phyloP scores from a whole-genome alignment of 2,797 vertebrate genomes.

The Urosaurus nigricauda region DNA sequence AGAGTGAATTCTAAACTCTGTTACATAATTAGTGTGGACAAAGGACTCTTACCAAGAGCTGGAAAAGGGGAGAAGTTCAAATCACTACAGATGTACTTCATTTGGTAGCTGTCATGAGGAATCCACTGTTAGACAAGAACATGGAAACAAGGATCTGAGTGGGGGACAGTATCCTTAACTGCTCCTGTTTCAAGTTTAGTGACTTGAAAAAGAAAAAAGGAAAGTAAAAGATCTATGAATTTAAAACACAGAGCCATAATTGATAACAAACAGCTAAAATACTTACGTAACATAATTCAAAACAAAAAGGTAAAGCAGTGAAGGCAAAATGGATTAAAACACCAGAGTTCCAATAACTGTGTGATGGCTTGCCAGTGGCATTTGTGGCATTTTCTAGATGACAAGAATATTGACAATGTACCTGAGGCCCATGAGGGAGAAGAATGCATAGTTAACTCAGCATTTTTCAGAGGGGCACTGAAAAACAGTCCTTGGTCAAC shows the following conservation, averaged over 20 bases:
- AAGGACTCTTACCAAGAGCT: background rate
- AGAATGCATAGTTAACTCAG: background rate
- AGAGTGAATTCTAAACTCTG: background rate
- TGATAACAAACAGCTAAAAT: too few relatives aligned
- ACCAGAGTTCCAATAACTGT: background rate
- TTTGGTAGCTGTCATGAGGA: too few relatives aligned
- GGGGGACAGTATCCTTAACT: too few relatives aligned
- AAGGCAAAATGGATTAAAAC: too few relatives aligned
- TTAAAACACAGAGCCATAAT: too few relatives aligned
- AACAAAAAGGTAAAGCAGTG: too few relatives aligned
- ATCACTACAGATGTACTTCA: background rate
- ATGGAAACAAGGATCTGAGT: too few relatives aligned
- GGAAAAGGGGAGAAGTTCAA: background rate
- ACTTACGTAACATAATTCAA: too few relatives aligned
- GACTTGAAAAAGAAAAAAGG: too few relatives aligned
- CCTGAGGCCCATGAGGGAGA: background rate
- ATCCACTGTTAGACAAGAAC: too few relatives aligned
- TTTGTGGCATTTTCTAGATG: background rate
- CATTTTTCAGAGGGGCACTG: background rate
- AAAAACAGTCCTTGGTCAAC: background rate
- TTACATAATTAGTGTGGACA: background rate
- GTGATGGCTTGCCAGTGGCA: background rate
- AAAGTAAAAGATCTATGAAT: too few relatives aligned
- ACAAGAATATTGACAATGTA: background rate
- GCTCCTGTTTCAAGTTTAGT: too few relatives aligned